Conservation (phyloP, 2,888 invertebrate species). For the Ophioninae sp. region DNA sequence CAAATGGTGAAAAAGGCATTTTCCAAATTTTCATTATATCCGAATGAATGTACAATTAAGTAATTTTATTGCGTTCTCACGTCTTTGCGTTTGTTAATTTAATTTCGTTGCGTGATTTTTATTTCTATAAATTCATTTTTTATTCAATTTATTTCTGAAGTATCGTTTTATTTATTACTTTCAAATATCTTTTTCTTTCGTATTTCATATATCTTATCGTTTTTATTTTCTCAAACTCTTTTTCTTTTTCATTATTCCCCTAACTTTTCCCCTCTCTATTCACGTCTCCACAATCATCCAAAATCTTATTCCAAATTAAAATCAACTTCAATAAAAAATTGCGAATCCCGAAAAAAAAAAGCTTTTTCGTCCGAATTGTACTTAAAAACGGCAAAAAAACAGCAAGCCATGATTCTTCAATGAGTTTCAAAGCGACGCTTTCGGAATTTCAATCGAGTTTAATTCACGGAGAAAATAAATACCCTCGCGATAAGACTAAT, state of each 20-base stretch:
- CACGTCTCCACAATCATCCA: neutral
- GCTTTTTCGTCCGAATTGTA: neutral
- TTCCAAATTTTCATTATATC: too few species aligned
- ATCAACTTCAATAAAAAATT: neutral
- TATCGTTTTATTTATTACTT: neutral
- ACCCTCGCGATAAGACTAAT: slow-evolving; percentile 10
- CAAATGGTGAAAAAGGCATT: too few species aligned
- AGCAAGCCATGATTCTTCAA: neutral
- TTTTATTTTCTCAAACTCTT: neutral
- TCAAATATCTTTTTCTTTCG: neutral
- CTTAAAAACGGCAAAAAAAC: neutral
- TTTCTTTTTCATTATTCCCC: neutral
- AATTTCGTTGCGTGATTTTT: too few species aligned
- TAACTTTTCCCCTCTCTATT: neutral
- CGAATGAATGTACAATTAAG: too few species aligned
- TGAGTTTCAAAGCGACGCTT: neutral
- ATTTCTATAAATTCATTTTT: neutral
- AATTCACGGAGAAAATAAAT: slow-evolving; percentile 9
- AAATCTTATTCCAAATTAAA: neutral
- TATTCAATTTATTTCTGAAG: neutral
- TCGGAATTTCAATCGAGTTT: neutral
- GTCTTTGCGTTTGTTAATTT: too few species aligned
- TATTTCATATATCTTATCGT: neutral
- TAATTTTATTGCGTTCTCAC: too few species aligned
- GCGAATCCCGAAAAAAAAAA: neutral